A percentile compares a stretch with the other conserved stretches of the same genome.
Conservation (phyloP, 2,113 vertebrate genomes). For the Polypterus bichir region DNA sequence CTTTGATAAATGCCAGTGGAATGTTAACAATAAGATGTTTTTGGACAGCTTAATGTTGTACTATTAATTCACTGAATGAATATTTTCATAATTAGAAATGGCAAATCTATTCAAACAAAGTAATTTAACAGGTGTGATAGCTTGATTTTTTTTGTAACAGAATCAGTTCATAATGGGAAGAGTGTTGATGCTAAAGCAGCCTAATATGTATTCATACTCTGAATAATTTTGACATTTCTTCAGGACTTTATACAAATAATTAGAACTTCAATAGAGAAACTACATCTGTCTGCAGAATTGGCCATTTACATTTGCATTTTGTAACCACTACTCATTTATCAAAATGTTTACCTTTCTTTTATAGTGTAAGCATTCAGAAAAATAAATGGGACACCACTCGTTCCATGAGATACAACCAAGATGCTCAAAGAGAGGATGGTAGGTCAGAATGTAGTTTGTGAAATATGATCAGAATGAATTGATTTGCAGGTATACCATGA, state of each 20-base stretch:
- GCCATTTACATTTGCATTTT: not conserved
- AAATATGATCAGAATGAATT: slow-evolving; percentile 13
- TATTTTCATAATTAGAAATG: too few relatives aligned
- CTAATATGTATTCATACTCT: not conserved
- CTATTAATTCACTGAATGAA: too few relatives aligned
- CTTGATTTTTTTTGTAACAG: too few relatives aligned
- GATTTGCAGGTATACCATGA: not conserved
- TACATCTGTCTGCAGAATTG: not conserved
- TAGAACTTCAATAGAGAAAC: not conserved
- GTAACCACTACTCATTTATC: not conserved
- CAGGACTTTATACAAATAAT: not conserved
- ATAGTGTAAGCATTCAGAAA: slow-evolving; percentile 77
- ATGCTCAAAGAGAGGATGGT: slow-evolving; percentile 94
- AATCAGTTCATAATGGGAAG: too few relatives aligned
- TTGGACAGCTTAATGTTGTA: too few relatives aligned
- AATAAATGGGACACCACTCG: slow-evolving; percentile 89
- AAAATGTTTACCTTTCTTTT: slow-evolving; percentile 23
- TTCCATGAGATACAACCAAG: slow-evolving; percentile 88
- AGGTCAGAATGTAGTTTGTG: slow-evolving; percentile 16
- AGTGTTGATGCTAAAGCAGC: not conserved
- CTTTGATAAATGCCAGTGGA: too few relatives aligned
- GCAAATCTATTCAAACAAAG: too few relatives aligned
- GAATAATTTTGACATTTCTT: not conserved
- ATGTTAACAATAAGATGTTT: too few relatives aligned
- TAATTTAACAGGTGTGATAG: too few relatives aligned